Evolutionary conservation across 2,888 invertebrate species (phyloP), one percentile per base, ranked within the genome.

Genomic region (Dione vanillae): DNA sequence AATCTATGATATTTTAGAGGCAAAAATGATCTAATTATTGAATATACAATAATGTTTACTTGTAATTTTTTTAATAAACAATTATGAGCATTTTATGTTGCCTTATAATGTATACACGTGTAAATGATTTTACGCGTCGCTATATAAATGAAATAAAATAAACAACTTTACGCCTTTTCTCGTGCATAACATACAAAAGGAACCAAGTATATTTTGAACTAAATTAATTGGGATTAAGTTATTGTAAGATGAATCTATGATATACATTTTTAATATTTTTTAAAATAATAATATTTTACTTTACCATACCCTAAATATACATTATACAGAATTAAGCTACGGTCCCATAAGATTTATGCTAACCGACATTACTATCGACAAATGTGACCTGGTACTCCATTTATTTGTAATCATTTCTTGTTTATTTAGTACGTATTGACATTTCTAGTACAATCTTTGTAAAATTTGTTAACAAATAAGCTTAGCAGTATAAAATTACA

Each of bases 321-420:
- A 27, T 58, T 65, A 41, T 65, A 41, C 19, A 16, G 41, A 65
- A 20, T 67, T 76, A 69, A 64, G 72, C 65, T 70, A 67, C 72
- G 64, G 65, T 74, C 75, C 73, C 68, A 76, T 75, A 76, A 84
- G 85, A 84, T 86, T 86, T 83, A 83, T 81, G 79, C 70, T 79
- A 72, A 69, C 74, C 59, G 59, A 62, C 64, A 72, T 49, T 49
- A 67, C 78, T 80, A 72, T 78, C 80, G 83, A 84, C 84, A 47
- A 84, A 85, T 84, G 83, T 79, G 80, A 59, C 62, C 66, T 54
- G 59, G 49, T 47, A 8, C 69, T 68, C 62, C 12, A 65, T 65
- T 70, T 43, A 59, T 65, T 59, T 52, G 14, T 41, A 54, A 27
- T 11, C 37, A 20, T 64, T 56, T 59, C 59, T 43, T 27, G 11